A percentile compares a stretch with the other conserved stretches of the same genome.
phyloP scores from a whole-genome alignment of 2,797 vertebrate species.

The Crossoptilon crossoptilon region DNA sequence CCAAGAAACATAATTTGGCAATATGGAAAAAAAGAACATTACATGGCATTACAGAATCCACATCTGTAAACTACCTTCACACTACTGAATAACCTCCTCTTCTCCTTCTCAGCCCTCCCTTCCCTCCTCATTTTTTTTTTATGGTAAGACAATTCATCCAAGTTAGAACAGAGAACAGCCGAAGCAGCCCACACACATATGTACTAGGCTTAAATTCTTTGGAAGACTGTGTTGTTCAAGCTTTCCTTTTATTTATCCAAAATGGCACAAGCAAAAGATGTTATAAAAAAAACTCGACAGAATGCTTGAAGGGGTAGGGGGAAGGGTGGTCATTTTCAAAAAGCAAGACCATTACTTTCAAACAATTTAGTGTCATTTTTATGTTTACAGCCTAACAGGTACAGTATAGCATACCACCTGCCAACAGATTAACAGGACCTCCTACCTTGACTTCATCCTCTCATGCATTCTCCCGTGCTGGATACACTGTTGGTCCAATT shows the following conservation, averaged over 20 bases:
- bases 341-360: not conserved
- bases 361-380: not conserved
- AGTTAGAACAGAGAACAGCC: conserved; percentile 58
- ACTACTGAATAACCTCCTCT: not conserved
- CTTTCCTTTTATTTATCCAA: conserved; percentile 55
- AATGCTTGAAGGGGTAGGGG: not conserved
- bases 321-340: not conserved
- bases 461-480: conserved; percentile 92
- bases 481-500: conserved; percentile 92
- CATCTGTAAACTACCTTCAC: conserved; percentile 18
- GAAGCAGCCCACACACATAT: conserved; percentile 66
- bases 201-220: conserved; percentile 56
- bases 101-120: not conserved
- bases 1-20: not conserved
- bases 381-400: conserved; percentile 4
- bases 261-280: conserved; percentile 47
- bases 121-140: not conserved
- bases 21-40: not conserved
- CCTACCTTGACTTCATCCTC: conserved; percentile 92
- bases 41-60: not conserved
- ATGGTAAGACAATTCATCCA: conserved; percentile 56
- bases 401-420: not conserved
- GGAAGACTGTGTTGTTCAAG: conserved; percentile 54
- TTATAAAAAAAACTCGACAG: conserved; percentile 40
- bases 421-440: conserved; percentile 31